Conservation (phyloP, 37 sponge, comb jelly and placozoan species). For the Petrosia ficiformis region DNA sequence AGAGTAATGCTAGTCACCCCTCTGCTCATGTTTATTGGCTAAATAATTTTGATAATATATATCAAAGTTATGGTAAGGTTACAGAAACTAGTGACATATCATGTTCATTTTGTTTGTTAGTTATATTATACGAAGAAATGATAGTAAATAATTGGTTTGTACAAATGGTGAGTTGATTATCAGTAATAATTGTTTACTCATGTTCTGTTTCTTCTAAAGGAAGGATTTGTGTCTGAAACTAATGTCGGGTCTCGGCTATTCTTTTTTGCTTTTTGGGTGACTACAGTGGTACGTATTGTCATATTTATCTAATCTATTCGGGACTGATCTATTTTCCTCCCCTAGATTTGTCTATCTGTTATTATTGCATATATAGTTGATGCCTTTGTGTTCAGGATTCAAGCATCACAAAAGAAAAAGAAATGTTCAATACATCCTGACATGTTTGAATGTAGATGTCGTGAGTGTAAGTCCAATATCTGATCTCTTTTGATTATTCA, state of each 20-base stretch:
- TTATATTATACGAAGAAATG: slow-evolving; percentile 80
- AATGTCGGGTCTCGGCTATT: neutral
- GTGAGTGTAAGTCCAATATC: neutral
- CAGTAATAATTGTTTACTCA: neutral
- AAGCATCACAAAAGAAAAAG: slow-evolving; percentile 11
- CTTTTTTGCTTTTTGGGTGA: slow-evolving; percentile 1
- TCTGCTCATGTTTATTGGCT: slow-evolving; percentile 47
- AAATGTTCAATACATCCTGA: slow-evolving; percentile 6
- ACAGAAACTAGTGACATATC: neutral
- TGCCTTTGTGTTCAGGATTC: slow-evolving; percentile 14
- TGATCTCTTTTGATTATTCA: neutral
- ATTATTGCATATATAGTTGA: slow-evolving; percentile 11
- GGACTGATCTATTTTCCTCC: neutral
- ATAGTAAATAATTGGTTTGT: slow-evolving; percentile 89
- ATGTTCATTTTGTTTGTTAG: slow-evolving; percentile 20
- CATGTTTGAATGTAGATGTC: neutral
- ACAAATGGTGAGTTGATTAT: slow-evolving; percentile 57
- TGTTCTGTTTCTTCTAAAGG: neutral
- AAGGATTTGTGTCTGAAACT: slow-evolving; percentile 4
- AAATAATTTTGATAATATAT: slow-evolving; percentile 80
- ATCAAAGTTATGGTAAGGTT: slow-evolving; percentile 67
- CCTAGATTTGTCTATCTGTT: neutral
- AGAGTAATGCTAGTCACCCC: neutral
- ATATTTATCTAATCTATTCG: neutral
- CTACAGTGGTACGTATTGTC: neutral